phyloP scores from a whole-genome alignment of 2,888 invertebrate genomes.

The Troides helena region DNA sequence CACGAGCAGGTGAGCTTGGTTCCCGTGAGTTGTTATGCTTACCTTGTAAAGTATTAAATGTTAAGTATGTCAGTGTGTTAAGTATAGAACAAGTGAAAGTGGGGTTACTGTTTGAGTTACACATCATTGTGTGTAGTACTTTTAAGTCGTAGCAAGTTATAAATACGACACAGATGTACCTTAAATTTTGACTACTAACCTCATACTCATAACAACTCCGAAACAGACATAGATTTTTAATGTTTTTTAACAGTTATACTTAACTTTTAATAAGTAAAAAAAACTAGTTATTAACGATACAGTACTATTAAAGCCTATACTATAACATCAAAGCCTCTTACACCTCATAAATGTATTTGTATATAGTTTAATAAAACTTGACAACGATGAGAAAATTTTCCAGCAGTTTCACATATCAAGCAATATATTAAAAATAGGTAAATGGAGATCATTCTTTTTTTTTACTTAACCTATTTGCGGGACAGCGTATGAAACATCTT shows the following conservation, averaged over 20 bases:
- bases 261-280: too few species aligned
- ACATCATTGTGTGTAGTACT: neutral
- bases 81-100: conserved; percentile 8
- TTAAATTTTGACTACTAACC: neutral
- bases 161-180: neutral
- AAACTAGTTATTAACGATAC: too few species aligned
- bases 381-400: neutral
- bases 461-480: neutral
- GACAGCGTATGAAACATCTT: neutral
- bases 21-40: too few species aligned
- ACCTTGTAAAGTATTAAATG: neutral
- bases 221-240: too few species aligned
- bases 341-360: neutral
- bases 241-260: too few species aligned
- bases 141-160: neutral
- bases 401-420: neutral
- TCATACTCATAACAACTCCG: too few species aligned
- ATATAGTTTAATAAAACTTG: neutral
- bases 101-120: neutral
- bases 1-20: too few species aligned
- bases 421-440: neutral
- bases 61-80: conserved; percentile 12
- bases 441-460: neutral
- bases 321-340: too few species aligned
- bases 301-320: too few species aligned